Percentiles rank a stretch among this genome's conserved stretches.
Evolutionary conservation across 2,113 vertebrate species (phyloP).

Genomic region (Elaphurus davidianus): DNA sequence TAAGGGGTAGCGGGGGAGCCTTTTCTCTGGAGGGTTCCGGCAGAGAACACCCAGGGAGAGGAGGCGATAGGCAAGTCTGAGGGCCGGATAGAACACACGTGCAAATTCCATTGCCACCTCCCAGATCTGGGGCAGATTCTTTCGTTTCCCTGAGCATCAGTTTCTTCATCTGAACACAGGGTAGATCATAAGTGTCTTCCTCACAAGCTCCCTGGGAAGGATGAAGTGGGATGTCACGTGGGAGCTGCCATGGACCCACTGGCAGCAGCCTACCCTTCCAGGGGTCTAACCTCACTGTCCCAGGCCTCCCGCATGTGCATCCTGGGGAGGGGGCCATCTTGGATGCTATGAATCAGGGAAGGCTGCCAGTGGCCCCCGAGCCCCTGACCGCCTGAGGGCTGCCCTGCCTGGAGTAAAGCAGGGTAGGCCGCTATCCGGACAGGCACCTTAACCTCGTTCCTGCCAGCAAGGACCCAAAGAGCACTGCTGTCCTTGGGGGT

Average conservation of each 20-base stretch:
- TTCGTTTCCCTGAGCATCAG: not conserved
- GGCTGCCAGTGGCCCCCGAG: not conserved
- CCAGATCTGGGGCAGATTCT: not conserved
- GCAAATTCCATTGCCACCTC: not conserved
- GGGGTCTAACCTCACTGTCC: not conserved
- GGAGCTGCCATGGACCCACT: too few relatives aligned
- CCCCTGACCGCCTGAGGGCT: not conserved
- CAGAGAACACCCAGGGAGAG: not conserved
- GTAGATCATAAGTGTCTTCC: not conserved
- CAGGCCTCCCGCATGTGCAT: accelerated
- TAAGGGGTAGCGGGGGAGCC: not conserved
- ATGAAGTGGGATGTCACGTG: accelerated
- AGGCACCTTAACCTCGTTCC: not conserved
- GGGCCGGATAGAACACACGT: not conserved
- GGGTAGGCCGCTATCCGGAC: not conserved
- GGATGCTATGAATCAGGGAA: not conserved
- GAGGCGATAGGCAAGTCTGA: not conserved
- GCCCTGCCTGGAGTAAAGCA: not conserved
- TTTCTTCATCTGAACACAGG: not conserved
- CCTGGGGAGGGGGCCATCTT: not conserved
- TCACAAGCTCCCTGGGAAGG: not conserved
- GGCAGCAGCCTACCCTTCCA: not conserved
- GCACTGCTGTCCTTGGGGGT: not conserved
- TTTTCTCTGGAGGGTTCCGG: not conserved
- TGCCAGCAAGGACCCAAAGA: not conserved